Evolutionary conservation across 2,797 vertebrate genomes (phyloP).

Genomic region (Taeniopygia guttata): DNA sequence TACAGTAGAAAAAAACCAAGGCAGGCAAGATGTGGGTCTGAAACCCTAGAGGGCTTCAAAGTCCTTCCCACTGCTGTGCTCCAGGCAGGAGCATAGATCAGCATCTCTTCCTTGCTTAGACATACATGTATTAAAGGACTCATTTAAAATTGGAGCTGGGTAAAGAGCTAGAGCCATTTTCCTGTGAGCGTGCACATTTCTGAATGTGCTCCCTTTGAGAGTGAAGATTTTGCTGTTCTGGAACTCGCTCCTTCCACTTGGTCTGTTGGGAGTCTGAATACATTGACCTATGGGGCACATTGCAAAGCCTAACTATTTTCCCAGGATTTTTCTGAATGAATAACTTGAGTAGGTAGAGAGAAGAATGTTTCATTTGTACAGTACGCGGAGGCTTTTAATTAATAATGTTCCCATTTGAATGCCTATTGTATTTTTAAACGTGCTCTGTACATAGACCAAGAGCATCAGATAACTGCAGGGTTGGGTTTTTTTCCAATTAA

Average conservation of each 20-base stretch:
- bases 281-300: slow-evolving; percentile 56
- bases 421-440: slow-evolving; percentile 45
- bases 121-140: not conserved
- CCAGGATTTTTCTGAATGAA: slow-evolving; percentile 70
- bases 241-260: slow-evolving; percentile 53
- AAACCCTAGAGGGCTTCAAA: slow-evolving; percentile 13
- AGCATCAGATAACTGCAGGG: not conserved
- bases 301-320: slow-evolving; percentile 62
- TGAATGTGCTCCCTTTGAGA: slow-evolving; percentile 14
- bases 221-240: slow-evolving; percentile 33
- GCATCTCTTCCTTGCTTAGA: not conserved
- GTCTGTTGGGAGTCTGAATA: slow-evolving; percentile 49
- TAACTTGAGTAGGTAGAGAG: slow-evolving; percentile 64
- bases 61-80: not conserved
- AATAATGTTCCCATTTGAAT: slow-evolving; percentile 56
- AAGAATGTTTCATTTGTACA: slow-evolving; percentile 62
- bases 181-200: not conserved
- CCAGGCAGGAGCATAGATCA: slow-evolving; percentile 22
- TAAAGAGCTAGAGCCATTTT: slow-evolving; percentile 14
- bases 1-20: not conserved
- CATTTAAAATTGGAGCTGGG: not conserved
- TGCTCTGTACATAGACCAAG: not conserved
- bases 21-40: not conserved
- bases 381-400: slow-evolving; percentile 54
- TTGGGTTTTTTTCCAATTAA: not conserved